phyloP scores from a whole-genome alignment of 2,797 vertebrate genomes.

The Microcaecilia unicolor region DNA sequence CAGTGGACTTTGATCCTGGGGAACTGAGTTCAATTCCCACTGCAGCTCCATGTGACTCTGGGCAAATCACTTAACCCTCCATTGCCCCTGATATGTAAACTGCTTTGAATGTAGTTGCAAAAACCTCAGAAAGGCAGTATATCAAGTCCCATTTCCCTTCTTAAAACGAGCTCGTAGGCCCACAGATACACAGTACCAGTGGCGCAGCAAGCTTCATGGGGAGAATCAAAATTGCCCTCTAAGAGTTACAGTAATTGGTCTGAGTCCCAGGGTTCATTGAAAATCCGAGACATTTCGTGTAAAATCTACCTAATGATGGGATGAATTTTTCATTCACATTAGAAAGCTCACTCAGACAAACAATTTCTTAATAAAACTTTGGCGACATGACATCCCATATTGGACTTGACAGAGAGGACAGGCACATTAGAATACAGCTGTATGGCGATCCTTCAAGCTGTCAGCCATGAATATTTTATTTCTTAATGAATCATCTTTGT shows the following conservation, averaged over 20 bases:
- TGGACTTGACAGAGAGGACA: slow-evolving; percentile 98
- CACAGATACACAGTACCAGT: no score
- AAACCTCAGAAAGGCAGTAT: no score
- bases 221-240: no score
- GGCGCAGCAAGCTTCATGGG: no score
- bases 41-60: no score
- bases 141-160: no score
- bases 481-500: slow-evolving; percentile 85
- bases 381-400: slow-evolving; percentile 83
- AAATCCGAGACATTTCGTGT: slow-evolving; percentile 79
- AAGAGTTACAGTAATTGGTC: slow-evolving; percentile 88
- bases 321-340: slow-evolving; percentile 88
- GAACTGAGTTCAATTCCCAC: no score
- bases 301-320: slow-evolving; percentile 74
- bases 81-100: no score
- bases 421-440: slow-evolving; percentile 97
- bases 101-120: no score
- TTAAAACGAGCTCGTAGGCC: no score
- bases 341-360: slow-evolving; percentile 76
- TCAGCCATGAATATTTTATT: slow-evolving; percentile 92
- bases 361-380: slow-evolving; percentile 87
- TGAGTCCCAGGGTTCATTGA: slow-evolving; percentile 74
- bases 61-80: no score
- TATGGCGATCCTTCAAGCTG: slow-evolving; percentile 94
- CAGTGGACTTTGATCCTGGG: no score